Evolutionary conservation across 1,140 invertebrate species (phyloP).

Genomic region (Stegodyphus dumicola): DNA sequence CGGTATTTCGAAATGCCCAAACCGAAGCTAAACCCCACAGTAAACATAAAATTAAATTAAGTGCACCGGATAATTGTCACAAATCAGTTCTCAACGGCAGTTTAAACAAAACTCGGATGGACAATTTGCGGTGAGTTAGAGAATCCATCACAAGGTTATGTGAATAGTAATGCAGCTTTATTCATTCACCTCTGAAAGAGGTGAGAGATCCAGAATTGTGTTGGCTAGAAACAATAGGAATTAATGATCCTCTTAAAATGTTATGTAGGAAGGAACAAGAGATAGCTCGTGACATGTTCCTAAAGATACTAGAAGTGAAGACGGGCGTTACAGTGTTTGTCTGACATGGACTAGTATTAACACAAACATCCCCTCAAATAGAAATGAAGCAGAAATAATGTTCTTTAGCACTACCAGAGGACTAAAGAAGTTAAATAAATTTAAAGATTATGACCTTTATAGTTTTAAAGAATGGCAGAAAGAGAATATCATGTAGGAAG

Average conservation of each 20-base stretch:
- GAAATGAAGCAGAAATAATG: neutral
- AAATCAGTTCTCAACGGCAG: neutral
- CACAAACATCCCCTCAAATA: neutral
- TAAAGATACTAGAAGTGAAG: neutral
- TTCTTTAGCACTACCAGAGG: neutral
- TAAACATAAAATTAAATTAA: neutral
- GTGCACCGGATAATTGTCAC: neutral
- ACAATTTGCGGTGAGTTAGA: neutral
- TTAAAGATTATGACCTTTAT: neutral
- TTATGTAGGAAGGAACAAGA: neutral
- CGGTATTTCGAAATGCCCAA: neutral
- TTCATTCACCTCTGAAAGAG: neutral
- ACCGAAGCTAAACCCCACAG: neutral
- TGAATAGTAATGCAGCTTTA: neutral
- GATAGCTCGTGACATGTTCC: neutral
- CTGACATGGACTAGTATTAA: neutral
- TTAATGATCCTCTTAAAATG: neutral
- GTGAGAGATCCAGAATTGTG: neutral
- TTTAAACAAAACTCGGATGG: neutral
- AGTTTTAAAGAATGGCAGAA: neutral
- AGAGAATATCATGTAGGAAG: slow-evolving; percentile 2
- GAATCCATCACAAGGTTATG: neutral
- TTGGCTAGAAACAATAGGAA: neutral
- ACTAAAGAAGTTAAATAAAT: neutral
- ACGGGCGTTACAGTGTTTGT: neutral